Evolutionary conservation across 2,113 vertebrate species (phyloP), one percentile per base, ranked within the genome.

Genomic region (Crocuta crocuta): DNA sequence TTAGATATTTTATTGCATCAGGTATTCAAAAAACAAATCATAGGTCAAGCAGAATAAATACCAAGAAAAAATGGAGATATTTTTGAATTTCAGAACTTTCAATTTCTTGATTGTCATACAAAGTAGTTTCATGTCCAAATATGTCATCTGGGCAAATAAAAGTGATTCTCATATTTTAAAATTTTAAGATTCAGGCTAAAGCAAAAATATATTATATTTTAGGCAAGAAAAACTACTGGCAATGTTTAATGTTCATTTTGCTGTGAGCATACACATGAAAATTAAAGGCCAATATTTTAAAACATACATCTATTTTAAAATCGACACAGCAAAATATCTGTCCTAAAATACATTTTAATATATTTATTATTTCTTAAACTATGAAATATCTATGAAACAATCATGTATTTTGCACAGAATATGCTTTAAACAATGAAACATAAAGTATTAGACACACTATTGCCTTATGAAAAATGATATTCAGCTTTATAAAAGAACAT

Each of bases 401-500:
- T 45, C 9, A 48, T 73, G 1, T 24, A 50, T 71, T 95, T 95
- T 85, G 7, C 16, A 63, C 71, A 66, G 24, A 93, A 79, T 50
- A 61, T 0, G 66, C 28, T 96, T 81, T 55, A 95, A 93, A 21
- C 19, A 73, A 84, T 43, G 23, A 90, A 70, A n/a, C 50, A 10
- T 31, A 94, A 80, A 95, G 76, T 45, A 84, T 45, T 88, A 89
- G 68, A 91, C 17, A 91, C 16, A 2, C 0, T 79, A 89, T 50
- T 96, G 48, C 31, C 63, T 96, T 93, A 93, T 96, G 95, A 66
- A 81, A 83, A 93, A 21, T 21, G 31, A 61, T 93, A 97, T 94
- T 73, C 71, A 74, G 71, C 65, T 87, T 93, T 17, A 98, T 94
- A 97, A 98, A 98, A 84, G n/a, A 97, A 74, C 26, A 79, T 24